Evolutionary conservation across 2,113 vertebrate species (phyloP).

Genomic region (Heloderma charlesbogerti): DNA sequence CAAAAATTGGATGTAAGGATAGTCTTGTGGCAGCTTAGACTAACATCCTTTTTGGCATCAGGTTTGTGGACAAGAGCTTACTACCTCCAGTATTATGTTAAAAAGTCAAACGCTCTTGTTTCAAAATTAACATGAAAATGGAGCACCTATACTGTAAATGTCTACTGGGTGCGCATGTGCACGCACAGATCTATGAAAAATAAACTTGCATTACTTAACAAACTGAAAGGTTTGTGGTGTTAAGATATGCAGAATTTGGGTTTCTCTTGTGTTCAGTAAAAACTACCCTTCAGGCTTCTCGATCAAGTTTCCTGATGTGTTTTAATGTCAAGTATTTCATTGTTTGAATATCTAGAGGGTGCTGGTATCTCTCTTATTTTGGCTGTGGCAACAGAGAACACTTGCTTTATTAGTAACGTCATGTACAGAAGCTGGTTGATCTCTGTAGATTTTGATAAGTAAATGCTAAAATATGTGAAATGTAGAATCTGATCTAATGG

Average conservation of each 20-base stretch:
- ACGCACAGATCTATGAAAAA: background rate
- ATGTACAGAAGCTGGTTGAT: background rate
- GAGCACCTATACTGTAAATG: background rate
- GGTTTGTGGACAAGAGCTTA: background rate
- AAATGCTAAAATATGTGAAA: background rate
- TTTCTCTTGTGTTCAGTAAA: background rate
- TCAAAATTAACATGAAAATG: background rate
- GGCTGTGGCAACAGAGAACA: background rate
- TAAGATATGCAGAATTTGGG: background rate
- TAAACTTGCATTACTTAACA: background rate
- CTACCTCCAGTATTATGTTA: background rate
- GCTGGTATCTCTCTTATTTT: background rate
- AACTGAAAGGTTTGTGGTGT: background rate
- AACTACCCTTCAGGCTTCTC: background rate
- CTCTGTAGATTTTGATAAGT: constrained; percentile 5
- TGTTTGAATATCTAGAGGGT: background rate
- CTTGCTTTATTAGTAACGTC: fast-evolving
- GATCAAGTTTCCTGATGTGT: background rate
- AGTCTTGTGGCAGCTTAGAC: background rate
- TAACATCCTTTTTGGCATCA: background rate
- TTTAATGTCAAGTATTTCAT: background rate
- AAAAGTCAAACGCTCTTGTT: background rate
- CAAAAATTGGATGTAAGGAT: background rate
- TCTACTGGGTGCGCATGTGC: background rate
- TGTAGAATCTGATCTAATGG: background rate